Base-by-base conservation (phyloP, 2,113 vertebrate species). In the Psephotus haematonotus region DNA sequence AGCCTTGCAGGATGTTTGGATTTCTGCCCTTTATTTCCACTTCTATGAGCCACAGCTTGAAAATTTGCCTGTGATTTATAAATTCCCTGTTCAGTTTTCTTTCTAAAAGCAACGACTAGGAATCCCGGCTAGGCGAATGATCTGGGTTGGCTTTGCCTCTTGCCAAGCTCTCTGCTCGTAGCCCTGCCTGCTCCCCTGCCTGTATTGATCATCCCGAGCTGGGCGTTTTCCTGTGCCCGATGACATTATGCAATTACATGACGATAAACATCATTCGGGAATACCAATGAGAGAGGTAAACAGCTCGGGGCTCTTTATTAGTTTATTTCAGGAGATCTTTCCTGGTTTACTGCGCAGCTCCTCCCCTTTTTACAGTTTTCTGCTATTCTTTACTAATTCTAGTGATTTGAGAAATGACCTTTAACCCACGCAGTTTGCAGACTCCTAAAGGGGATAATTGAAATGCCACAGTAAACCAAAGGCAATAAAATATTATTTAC, bases 311-410 rank as follows among this genome's bases (percentile, higher is more conserved):
- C 98, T 95, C 97, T 99, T 99, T 98, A 99, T 98, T 98, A 97
- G 98, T 98, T 99, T 99, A 99, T 99, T 99, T 98, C 98, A 98
- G 98, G 98, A 95, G 98, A 98, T 98, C 98, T 98, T 98, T 98
- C 98, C 97, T 98, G 98, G 98, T 99, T 99, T 98, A 98, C 98
- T 98, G 98, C 95, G 25, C 96, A 62, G 96, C 97, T 98, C 98
- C 93, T 94, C 98, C 98, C 96, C 95, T 91, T 97, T 98, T 98
- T 98, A 98, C 98, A 98, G 97, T 98, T 98, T 98, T 96, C 97
- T 98, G 98, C 98, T 97, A 96, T 98, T 98, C 97, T 97, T 98
- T 97, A 97, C 98, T 98, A 98, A 98, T 98, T 98, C 97, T 97
- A 97, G 96, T 72, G 96, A 98, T 98, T 98, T 97, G 97, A 98